Evolutionary conservation across 2,113 vertebrate genomes (phyloP), one percentile per base, ranked within the genome.

Genomic region (Bubo bubo): DNA sequence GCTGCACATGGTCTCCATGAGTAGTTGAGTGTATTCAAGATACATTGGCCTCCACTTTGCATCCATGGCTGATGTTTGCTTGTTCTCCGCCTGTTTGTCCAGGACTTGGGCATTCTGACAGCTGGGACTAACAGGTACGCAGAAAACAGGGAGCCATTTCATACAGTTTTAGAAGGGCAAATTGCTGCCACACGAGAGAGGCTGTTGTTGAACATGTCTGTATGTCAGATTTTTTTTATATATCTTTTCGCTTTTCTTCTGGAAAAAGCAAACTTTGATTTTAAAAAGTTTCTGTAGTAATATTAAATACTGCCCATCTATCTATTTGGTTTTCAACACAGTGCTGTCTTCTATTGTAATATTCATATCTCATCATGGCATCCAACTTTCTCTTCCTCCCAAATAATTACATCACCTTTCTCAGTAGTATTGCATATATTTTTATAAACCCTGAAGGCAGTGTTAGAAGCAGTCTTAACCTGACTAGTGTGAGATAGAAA

Each of bases 341-440:
- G 28, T 74, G 50, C 24, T 92, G 7, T 83, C 43, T 94, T 39
- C 30, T 59, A 9, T 60, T 87, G 47, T 63, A 91, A 79, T 85
- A 87, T 87, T 87, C 56, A n/a, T 84, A 43, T 55, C 37, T 81
- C 60, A 79, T 81, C 47, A n/a, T 10, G 8, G n/a, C 72, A 91
- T 94, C 66, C 37, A 75, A 20, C 63, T 90, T 79, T 95, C 35
- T 64, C 30, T 94, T 88, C 49, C 47, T 60, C 30, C 64, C 30
- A 17, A 83, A 85, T 79, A 95, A 95, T 79, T 91, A 41, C 12
- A 95, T 89, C 18, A 94, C 20, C 76, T 83, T 93, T 91, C 84
- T 93, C 73, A 77, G 53, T 12, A 49, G 60, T 28, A 64, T 20
- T 87, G 60, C 14, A 14, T 63, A 34, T 64, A 67, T 79, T 88